These are phyloP conservation scores for Erebia ligea DNA, from an alignment of 2,888 invertebrate species.

Conservation along the genomic window DNA sequence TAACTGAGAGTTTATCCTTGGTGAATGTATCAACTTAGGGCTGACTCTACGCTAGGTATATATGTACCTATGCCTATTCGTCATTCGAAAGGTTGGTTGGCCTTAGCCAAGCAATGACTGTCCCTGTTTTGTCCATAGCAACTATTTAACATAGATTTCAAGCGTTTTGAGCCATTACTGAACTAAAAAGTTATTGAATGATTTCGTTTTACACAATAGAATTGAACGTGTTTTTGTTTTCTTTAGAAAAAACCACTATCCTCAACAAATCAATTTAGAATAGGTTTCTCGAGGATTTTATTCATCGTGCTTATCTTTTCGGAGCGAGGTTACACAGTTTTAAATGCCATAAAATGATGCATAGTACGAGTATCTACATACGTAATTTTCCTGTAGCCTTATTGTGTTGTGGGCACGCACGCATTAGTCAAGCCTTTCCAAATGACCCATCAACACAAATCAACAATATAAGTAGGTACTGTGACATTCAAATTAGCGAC, in stretches of 20 bases:
- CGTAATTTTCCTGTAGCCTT: slow-evolving; percentile 13
- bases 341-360: slow-evolving; percentile 11
- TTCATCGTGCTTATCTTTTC: slow-evolving; percentile 27
- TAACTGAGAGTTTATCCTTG: too few relatives aligned
- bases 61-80: too few relatives aligned
- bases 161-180: background rate
- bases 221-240: slow-evolving; percentile 13
- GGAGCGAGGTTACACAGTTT: slow-evolving; percentile 21
- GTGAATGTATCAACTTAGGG: too few relatives aligned
- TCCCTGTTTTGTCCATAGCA: background rate
- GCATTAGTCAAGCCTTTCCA: slow-evolving; percentile 1
- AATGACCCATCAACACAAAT: background rate
- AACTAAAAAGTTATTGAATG: slow-evolving; percentile 14
- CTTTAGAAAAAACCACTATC: slow-evolving; percentile 9
- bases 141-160: background rate
- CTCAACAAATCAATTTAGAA: slow-evolving; percentile 9
- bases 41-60: too few relatives aligned
- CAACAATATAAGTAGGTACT: too few relatives aligned
- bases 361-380: background rate
- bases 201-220: slow-evolving; percentile 8
- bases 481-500: background rate
- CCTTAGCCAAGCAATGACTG: too few relatives aligned
- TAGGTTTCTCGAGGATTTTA: slow-evolving; percentile 3
- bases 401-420: background rate
- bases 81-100: too few relatives aligned